These are phyloP conservation scores for Callimorpha dominula DNA, from an alignment of 2,888 invertebrate species.

Conservation along the genomic window DNA sequence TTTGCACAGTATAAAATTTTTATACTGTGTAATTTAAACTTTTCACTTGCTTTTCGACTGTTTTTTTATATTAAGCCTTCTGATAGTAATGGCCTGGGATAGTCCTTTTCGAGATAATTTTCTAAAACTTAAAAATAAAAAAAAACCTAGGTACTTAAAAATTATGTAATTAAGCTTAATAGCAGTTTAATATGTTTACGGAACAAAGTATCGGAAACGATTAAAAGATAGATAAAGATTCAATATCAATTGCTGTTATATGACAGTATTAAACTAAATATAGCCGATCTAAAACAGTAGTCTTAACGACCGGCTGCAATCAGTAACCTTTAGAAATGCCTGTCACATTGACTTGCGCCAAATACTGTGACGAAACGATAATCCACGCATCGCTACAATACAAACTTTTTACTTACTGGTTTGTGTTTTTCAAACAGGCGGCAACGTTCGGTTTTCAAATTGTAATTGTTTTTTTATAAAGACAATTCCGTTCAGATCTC, in stretches of 20 bases:
- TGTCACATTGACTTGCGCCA: conserved; percentile 39
- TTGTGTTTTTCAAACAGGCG: neutral
- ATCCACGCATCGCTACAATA: conserved; percentile 3
- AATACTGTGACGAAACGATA: conserved; percentile 26
- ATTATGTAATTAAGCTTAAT: too few relatives aligned
- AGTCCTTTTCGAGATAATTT: neutral
- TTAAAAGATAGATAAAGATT: neutral
- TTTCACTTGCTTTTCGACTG: neutral
- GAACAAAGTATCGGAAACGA: conserved; percentile 13
- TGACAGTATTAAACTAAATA: conserved; percentile 32
- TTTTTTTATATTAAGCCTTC: neutral
- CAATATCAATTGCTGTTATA: conserved; percentile 12
- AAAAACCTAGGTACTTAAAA: too few relatives aligned
- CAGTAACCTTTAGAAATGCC: conserved; percentile 43
- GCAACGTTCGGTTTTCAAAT: conserved; percentile 12
- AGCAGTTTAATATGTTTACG: conserved; percentile 9
- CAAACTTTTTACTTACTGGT: neutral
- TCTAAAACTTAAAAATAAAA: neutral
- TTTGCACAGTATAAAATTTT: too few relatives aligned
- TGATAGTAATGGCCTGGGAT: neutral
- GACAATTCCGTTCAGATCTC: neutral
- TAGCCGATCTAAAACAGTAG: conserved; percentile 24
- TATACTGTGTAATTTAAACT: too few relatives aligned
- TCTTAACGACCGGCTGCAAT: conserved; percentile 28
- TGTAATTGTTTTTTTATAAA: neutral